These are phyloP conservation scores for Pseudorectes ferrugineus DNA, from an alignment of 2,113 vertebrate genomes.

Conservation along the genomic window DNA sequence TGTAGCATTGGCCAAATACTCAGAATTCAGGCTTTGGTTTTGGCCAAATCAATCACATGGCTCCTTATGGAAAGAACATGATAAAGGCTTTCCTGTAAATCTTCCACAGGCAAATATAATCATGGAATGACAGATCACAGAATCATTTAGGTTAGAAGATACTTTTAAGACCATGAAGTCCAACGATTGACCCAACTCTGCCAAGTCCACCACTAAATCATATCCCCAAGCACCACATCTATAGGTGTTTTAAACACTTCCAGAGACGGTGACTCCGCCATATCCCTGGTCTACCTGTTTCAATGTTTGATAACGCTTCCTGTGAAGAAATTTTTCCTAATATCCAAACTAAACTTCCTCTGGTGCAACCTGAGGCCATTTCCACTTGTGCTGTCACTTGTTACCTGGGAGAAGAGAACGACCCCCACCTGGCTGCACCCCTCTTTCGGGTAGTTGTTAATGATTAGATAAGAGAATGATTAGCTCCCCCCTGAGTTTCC, in stretches of 20 bases:
- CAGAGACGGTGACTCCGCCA: neutral
- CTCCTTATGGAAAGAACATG: neutral
- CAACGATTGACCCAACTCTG: neutral
- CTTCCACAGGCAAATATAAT: neutral
- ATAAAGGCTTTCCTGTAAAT: neutral
- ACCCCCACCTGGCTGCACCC: no score
- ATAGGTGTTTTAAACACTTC: neutral
- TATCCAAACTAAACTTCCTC: neutral
- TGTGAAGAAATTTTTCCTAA: neutral
- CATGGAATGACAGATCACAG: no score
- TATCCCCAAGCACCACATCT: no score
- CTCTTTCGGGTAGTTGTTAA: neutral
- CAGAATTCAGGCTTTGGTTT: neutral
- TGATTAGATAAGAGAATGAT: neutral
- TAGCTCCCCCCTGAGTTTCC: neutral
- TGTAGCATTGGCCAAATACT: neutral
- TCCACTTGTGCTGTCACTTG: neutral
- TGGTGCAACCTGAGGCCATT: fast-evolving
- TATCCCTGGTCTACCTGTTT: neutral
- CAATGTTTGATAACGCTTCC: neutral
- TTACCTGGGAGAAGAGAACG: fast-evolving
- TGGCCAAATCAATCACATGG: neutral
- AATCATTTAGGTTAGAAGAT: neutral
- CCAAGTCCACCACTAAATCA: neutral
- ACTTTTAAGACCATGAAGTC: neutral